A percentile compares a stretch with the other conserved stretches of the same genome.
These are phyloP conservation scores for Acanthoscelides obtectus DNA, from an alignment of 2,888 invertebrate genomes.

Conservation along the genomic window DNA sequence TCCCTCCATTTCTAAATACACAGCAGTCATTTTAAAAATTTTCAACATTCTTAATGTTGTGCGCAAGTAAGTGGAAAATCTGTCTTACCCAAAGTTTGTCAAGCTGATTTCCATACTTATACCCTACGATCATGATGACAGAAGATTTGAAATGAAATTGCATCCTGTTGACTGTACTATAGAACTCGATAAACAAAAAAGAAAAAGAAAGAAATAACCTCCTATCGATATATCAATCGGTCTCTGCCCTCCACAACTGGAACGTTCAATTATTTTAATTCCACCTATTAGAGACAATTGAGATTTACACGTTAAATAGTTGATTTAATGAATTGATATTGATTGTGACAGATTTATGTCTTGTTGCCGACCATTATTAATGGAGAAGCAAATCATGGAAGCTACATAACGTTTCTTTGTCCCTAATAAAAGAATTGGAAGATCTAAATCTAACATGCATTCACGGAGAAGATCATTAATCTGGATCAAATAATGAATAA, in stretches of 20 bases:
- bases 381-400: neutral
- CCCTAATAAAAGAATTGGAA: neutral
- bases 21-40: too few species aligned
- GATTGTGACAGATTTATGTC: conserved; percentile 24
- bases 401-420: neutral
- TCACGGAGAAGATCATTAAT: too few species aligned
- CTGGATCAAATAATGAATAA: too few species aligned
- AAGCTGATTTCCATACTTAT: too few species aligned
- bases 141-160: too few species aligned
- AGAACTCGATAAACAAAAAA: neutral
- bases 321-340: conserved; percentile 23
- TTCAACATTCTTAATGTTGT: too few species aligned
- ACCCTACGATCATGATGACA: too few species aligned
- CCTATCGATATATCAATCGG: neutral
- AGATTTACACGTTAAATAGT: conserved; percentile 23
- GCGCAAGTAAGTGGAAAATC: too few species aligned
- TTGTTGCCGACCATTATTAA: neutral
- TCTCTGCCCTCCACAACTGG: neutral
- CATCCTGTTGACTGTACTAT: neutral
- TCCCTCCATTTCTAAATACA: too few species aligned
- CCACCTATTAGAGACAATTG: conserved; percentile 17
- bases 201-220: neutral
- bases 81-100: too few species aligned
- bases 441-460: too few species aligned
- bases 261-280: conserved; percentile 20